Evolutionary conservation across 2,113 vertebrate genomes (phyloP).

Genomic region (Piaya cayana): DNA sequence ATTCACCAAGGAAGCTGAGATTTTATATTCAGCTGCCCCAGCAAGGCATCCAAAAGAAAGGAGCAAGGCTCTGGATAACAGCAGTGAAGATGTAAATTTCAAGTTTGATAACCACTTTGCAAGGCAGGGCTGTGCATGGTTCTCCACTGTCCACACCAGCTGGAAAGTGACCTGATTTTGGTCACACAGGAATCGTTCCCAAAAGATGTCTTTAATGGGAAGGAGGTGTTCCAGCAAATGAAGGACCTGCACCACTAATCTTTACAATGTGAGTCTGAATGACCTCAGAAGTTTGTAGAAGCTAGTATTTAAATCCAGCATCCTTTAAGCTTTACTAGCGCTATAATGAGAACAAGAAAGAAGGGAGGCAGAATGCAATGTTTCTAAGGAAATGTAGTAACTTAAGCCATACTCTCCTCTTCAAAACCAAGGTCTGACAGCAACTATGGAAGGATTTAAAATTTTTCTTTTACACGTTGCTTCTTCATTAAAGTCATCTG

Average conservation of each 20-base stretch:
- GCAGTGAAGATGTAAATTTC: neutral
- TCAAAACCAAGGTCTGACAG: neutral
- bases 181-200: neutral
- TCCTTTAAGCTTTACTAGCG: neutral
- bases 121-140: neutral
- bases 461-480: neutral
- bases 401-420: neutral
- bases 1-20: neutral
- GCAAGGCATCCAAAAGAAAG: neutral
- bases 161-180: neutral
- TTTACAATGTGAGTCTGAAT: neutral
- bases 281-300: neutral
- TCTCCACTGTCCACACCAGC: neutral
- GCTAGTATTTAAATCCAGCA: neutral
- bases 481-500: neutral
- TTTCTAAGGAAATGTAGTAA: neutral
- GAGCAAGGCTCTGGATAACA: neutral
- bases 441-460: neutral
- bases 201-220: neutral
- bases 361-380: neutral
- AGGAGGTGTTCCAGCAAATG: neutral
- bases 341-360: neutral
- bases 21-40: neutral
- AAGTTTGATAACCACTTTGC: neutral
- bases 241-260: neutral